These are phyloP conservation scores for Condylostylus longicornis DNA, from an alignment of 1,140 invertebrate genomes.

Conservation along the genomic window DNA sequence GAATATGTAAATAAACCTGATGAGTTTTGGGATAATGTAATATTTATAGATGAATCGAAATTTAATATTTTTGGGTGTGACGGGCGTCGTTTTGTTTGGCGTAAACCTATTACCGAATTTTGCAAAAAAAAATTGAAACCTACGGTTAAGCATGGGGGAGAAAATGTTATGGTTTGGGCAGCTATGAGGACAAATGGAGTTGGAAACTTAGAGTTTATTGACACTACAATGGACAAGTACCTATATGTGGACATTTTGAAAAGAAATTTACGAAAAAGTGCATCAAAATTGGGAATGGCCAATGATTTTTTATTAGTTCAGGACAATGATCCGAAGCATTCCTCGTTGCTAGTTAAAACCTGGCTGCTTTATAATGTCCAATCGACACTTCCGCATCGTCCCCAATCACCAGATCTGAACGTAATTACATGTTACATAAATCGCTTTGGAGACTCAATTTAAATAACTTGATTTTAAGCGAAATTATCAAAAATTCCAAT, in stretches of 20 bases:
- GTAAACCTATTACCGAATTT: too few species aligned
- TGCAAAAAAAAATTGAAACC: slow-evolving; percentile 9
- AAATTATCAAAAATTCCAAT: too few species aligned
- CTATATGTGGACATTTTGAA: slow-evolving; percentile 9
- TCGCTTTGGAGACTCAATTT: too few species aligned
- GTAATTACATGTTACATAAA: too few species aligned
- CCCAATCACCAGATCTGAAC: slow-evolving; percentile 13
- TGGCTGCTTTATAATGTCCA: slow-evolving; percentile 10
- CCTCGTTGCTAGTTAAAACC: slow-evolving; percentile 8
- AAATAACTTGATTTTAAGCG: too few species aligned
- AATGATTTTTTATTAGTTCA: slow-evolving; percentile 1
- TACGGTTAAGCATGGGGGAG: slow-evolving; percentile 28
- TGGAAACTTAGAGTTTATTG: slow-evolving; percentile 12
- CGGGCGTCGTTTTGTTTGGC: too few species aligned
- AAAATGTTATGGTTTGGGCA: slow-evolving; percentile 23
- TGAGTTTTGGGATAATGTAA: slow-evolving; percentile 10
- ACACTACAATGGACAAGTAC: slow-evolving; percentile 7
- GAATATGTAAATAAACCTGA: slow-evolving; percentile 4
- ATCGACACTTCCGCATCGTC: slow-evolving; percentile 11
- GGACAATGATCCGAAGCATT: slow-evolving; percentile 14
- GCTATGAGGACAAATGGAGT: slow-evolving; percentile 13
- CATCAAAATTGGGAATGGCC: slow-evolving; percentile 6
- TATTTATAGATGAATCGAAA: slow-evolving; percentile 17
- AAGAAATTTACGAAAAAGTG: slow-evolving; percentile 8
- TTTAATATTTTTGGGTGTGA: too few species aligned